Evolutionary conservation across 2,113 vertebrate genomes (phyloP), one percentile per base, ranked within the genome.

Genomic region (Chloebia gouldiae): DNA sequence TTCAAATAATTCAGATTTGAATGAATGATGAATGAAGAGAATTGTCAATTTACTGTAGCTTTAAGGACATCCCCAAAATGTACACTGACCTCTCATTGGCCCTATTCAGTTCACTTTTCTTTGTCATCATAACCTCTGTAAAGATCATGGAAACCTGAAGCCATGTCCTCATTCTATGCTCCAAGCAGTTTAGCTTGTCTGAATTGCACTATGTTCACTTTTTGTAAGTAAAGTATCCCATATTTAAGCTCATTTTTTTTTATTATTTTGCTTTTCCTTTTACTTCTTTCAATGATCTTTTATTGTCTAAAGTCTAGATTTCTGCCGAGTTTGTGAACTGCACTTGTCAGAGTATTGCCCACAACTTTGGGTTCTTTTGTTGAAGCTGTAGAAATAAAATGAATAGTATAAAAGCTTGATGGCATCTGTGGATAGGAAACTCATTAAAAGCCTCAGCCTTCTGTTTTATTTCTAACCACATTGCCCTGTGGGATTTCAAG

Each of bases 361-460:
- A 97, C 98, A 98, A 98, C 98, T 98, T 97, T 98, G 97, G 98
- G 97, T 98, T 98, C 97, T 94, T 98, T 98, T 97, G 97, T 98
- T 97, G 97, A 97, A 97, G 98, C 98, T 98, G 98, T 98, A 97
- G 97, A 98, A 98, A 98, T 98, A 97, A 98, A 98, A 98, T 98
- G 98, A 98, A 98, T 98, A 96, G 98, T 98, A 98, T 98, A 97
- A 98, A 98, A 98, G 98, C 98, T 97, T 98, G 98, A 98, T 98
- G 98, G 98, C 97, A 98, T 98, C 98, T 98, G 98, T 98, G 98
- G 98, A 98, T 98, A 98, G 98, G 98, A 98, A 98, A 98, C 98
- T 98, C 98, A 98, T 98, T 98, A 98, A 98, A 98, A 98, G 96
- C 97, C 95, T 97, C 97, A 97, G 98, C 96, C 98, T 98, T 98